Evolutionary conservation across 2,797 vertebrate species (phyloP), one percentile per base, ranked within the genome.

Genomic region (Cygnus olor): DNA sequence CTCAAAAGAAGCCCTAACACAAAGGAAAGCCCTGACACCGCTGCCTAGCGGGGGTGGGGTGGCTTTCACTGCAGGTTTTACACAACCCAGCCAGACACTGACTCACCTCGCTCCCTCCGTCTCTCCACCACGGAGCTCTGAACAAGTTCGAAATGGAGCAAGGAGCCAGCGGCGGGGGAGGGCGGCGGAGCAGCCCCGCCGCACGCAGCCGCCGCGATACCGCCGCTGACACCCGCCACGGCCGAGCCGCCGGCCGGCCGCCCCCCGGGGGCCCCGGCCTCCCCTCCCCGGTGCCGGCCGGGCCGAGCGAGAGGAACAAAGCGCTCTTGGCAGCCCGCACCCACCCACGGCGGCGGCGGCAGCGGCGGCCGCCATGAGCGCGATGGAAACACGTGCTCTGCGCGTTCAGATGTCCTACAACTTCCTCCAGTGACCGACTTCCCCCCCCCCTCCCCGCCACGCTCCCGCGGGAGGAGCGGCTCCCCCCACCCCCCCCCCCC

Each of bases 301-400:
- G 91, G 96, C 94, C 93, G 92, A 90, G 94, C 94, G 61, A 91
- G 89, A 97, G 97, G 97, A 98, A 98, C 98, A 98, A 98, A 98
- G 98, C 98, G 97, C 97, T 96, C 96, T 96, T 96, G 94, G 95
- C 95, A 89, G 95, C 96, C 98, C 96, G 97, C 97, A 97, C 96
- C 97, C 97, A 97, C 95, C 97, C 97, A 93, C 88, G 94, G 97
- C 53, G 81, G 96, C 95, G 89, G 95, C 94, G 54, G 84, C 83
- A n/a, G 84, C 74, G 51, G 89, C 95, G 65, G 97, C 97, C 97
- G 97, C 97, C 97, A 95, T 96, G 97, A 98, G 96, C 97, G 96
- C 96, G 93, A 95, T 89, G 93, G 95, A 97, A 98, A 98, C 98
- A 98, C 98, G 98, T 98, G 98, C 98, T 98, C 98, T 70, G 95